Base-by-base conservation (phyloP, 2,113 vertebrate genomes). In the Hoplias malabaricus region DNA sequence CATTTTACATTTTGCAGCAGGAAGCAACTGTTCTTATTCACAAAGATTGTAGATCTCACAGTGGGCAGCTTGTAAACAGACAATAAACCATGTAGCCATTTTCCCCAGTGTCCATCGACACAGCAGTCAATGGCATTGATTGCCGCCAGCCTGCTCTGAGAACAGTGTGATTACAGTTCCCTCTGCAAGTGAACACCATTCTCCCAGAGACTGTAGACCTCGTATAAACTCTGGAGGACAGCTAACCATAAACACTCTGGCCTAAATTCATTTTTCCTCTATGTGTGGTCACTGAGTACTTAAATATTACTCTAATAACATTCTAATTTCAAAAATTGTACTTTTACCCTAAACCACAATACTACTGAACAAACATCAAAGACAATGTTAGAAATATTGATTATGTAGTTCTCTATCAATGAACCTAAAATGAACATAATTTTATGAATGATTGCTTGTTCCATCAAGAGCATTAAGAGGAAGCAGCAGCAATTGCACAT, bases 121-220 rank as follows among this genome's bases (percentile, higher is more conserved):
- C 70, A 65, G 11, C 14, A 27, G 61, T 88, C 85, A 61, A 84
- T 85, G 69, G 6, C 1, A 82, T 84, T 71, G 89, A 91, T 82
- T 59, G 43, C 23, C 56, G 29, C 25, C 11, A 34, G 50, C 50
- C 21, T 56, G 63, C 66, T 62, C 53, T 78, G 14, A 31, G 43
- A 54, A 33, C 23, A 73, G 5, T 78, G 75, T 56, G 77, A 80
- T 83, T 82, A 70, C n/a, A 76, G 21, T 23, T 36, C 31, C 31
- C 66, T 54, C 77, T 21, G 16, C 4, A 40, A 50, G 34, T 62
- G 14, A 19, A 36, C 29, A 23, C 25, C 23, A n/a, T 6, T 50
- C 19, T 50, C 19, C 46, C 19, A 50, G 46, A 48, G 46, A 48
- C 11, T 19, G 16, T 48, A 19, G 46, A 21, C 48, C n/a, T 53